Evolutionary conservation across 2,113 vertebrate species (phyloP).

Genomic region (Tichodroma muraria): DNA sequence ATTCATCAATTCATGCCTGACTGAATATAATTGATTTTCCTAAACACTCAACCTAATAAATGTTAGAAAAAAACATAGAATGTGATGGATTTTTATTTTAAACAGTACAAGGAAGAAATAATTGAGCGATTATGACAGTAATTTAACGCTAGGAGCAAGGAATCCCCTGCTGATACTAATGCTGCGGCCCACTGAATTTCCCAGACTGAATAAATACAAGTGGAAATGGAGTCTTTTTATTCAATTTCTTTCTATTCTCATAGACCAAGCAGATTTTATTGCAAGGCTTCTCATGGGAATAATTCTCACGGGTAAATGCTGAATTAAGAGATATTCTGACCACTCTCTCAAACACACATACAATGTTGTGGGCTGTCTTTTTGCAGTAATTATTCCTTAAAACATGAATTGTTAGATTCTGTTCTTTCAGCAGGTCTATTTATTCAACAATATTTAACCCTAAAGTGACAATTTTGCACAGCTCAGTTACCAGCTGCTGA

Average conservation of each 20-base stretch:
- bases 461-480: background rate
- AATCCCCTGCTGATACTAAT: conserved; percentile 84
- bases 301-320: conserved; percentile 74
- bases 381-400: conserved; percentile 36
- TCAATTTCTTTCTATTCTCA: conserved; percentile 83
- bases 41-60: conserved; percentile 89
- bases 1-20: conserved; percentile 86
- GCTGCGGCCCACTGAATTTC: conserved; percentile 83
- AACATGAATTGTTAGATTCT: conserved; percentile 23
- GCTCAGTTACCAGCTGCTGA: background rate
- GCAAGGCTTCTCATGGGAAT: conserved; percentile 74
- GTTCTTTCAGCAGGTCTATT: conserved; percentile 39
- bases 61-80: conserved; percentile 76
- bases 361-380: conserved; percentile 59
- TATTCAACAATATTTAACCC: conserved; percentile 62
- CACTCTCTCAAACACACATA: conserved; percentile 54
- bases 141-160: conserved; percentile 87
- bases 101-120: conserved; percentile 86
- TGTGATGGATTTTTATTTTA: conserved; percentile 87
- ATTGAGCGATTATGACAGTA: conserved; percentile 88
- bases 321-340: conserved; percentile 74
- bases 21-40: conserved; percentile 86
- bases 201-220: conserved; percentile 83
- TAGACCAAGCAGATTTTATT: conserved; percentile 77
- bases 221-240: conserved; percentile 83